These are phyloP conservation scores for Henricia sp. DNA, from an alignment of 53 echinoderm and acorn worm genomes.

Conservation along the genomic window DNA sequence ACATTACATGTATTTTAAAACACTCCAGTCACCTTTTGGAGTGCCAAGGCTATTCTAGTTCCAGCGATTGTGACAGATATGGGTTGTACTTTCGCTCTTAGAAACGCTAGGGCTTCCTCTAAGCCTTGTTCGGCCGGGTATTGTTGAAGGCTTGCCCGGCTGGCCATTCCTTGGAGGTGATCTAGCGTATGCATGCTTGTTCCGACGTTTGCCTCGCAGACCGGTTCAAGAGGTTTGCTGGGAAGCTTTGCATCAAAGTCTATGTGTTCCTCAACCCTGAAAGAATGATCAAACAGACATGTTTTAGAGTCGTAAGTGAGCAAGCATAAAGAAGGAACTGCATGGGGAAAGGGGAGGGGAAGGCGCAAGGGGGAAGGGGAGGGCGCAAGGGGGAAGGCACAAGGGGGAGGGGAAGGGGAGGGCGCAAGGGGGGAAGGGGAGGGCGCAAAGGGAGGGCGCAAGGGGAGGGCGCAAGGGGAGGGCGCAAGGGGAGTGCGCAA, in stretches of 20 bases:
- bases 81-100: constrained; percentile 3
- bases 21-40: constrained; percentile 69
- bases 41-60: constrained; percentile 74
- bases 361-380: too few relatives aligned
- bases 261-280: constrained; percentile 86
- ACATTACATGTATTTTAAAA: too few relatives aligned
- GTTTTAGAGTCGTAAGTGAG: too few relatives aligned
- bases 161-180: constrained; percentile 80
- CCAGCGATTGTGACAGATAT: constrained; percentile 70
- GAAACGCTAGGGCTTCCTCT: constrained; percentile 66
- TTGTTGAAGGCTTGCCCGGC: constrained; percentile 54
- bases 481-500: too few relatives aligned
- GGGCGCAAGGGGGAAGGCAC: too few relatives aligned
- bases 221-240: constrained; percentile 60
- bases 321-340: too few relatives aligned
- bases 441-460: too few relatives aligned
- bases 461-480: too few relatives aligned
- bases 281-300: too few relatives aligned
- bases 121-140: constrained; percentile 86
- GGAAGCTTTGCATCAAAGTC: constrained; percentile 71
- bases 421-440: too few relatives aligned
- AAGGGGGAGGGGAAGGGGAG: too few relatives aligned
- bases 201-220: constrained; percentile 72
- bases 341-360: too few relatives aligned
- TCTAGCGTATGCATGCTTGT: constrained; percentile 94